These are phyloP conservation scores for Junonia oenone DNA, from an alignment of 2,888 invertebrate species.

Conservation along the genomic window DNA sequence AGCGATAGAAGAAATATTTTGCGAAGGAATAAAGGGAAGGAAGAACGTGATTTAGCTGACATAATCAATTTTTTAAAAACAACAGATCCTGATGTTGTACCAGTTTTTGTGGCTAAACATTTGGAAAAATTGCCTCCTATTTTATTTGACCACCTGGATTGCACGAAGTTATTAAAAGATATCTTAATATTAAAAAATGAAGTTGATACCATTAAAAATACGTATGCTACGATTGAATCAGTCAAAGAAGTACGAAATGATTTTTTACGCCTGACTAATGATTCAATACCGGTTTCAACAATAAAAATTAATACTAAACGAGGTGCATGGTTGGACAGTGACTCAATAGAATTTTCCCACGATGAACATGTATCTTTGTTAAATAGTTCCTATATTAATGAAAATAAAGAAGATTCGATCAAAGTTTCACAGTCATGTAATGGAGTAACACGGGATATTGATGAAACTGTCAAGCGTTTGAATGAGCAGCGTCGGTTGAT, in stretches of 20 bases:
- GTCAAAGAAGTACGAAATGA: background rate
- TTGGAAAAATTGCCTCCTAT: conserved; percentile 22
- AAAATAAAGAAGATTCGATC: background rate
- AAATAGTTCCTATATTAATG: background rate
- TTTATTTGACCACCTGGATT: conserved; percentile 21
- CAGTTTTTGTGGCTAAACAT: conserved; percentile 22
- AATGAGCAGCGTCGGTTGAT: too few relatives aligned
- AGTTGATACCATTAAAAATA: background rate
- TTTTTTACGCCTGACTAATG: background rate
- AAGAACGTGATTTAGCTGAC: conserved; percentile 11
- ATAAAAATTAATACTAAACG: conserved; percentile 14
- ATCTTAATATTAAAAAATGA: conserved; percentile 2
- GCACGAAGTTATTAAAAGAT: conserved; percentile 20
- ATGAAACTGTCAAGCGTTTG: too few relatives aligned
- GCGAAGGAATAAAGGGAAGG: conserved; percentile 3
- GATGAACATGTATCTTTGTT: background rate
- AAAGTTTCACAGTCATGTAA: background rate
- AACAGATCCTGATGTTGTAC: conserved; percentile 15
- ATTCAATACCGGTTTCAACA: conserved; percentile 1
- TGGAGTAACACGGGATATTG: background rate
- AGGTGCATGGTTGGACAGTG: conserved; percentile 16
- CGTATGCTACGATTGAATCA: background rate
- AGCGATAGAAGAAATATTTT: conserved; percentile 1
- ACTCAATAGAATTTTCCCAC: conserved; percentile 6
- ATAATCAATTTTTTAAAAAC: conserved; percentile 17